Percentiles rank a stretch among this genome's conserved stretches.
Evolutionary conservation across 2,797 vertebrate genomes (phyloP).

Genomic region (Cyclura pinguis): DNA sequence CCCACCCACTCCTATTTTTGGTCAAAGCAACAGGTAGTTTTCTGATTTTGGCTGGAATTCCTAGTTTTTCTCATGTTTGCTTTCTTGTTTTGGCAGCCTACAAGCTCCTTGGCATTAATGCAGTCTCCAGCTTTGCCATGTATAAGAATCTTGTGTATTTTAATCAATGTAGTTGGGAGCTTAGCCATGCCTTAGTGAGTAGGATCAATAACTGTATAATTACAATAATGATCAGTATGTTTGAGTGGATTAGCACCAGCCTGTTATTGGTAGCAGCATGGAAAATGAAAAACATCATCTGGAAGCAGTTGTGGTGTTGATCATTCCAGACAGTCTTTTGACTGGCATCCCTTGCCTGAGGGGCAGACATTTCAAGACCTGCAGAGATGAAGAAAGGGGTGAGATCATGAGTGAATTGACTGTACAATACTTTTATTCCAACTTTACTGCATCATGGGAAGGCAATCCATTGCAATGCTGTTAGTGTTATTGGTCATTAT

Average conservation of each 20-base stretch:
- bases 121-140: background rate
- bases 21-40: constrained; percentile 6
- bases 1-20: background rate
- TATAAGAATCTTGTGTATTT: constrained; percentile 6
- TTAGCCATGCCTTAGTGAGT: rapidly evolving
- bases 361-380: background rate
- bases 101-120: constrained; percentile 21
- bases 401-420: background rate
- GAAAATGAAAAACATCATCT: constrained; percentile 47
- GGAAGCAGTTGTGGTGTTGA: constrained; percentile 1
- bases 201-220: background rate
- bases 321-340: background rate
- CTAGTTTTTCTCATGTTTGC: background rate
- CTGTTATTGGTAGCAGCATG: constrained; percentile 29
- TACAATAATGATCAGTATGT: constrained; percentile 38
- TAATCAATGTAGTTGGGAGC: constrained; percentile 33
- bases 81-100: constrained; percentile 13
- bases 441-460: background rate
- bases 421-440: background rate
- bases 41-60: background rate
- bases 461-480: background rate
- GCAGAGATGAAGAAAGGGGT: background rate
- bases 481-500: background rate
- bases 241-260: constrained; percentile 34
- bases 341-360: background rate